Conservation (phyloP, 2,888 invertebrate species). For the Meteorus cinctellus region DNA sequence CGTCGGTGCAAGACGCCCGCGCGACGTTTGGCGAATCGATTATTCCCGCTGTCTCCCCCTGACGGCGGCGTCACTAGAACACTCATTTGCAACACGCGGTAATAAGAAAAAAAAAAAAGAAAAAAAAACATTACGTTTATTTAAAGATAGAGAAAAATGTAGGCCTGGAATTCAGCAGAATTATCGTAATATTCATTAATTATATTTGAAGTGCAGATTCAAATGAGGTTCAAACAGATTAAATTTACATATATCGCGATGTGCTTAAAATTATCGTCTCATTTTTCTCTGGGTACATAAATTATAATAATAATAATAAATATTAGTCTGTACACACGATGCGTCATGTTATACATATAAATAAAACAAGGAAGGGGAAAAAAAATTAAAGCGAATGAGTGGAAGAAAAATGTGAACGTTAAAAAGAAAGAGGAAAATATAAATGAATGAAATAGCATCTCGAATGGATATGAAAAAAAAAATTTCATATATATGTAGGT, state of each 20-base stretch:
- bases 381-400: conserved; percentile 19
- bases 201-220: not conserved
- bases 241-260: not conserved
- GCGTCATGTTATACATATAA: conserved; percentile 12
- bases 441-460: conserved; percentile 42
- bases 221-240: not conserved
- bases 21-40: conserved; percentile 55
- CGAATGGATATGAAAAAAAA: conserved; percentile 30
- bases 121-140: not conserved
- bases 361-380: conserved; percentile 25
- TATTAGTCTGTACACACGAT: conserved; percentile 28
- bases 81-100: conserved; percentile 9
- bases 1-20: conserved; percentile 53
- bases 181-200: no score
- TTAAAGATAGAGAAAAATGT: conserved; percentile 16
- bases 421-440: conserved; percentile 31
- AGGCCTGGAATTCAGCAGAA: not conserved
- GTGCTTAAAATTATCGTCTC: not conserved
- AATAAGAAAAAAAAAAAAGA: conserved; percentile 5
- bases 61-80: not conserved
- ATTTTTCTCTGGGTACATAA: not conserved
- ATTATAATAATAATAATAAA: not conserved
- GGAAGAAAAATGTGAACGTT: conserved; percentile 13
- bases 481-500: not conserved
- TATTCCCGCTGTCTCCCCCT: conserved; percentile 48